A percentile compares a stretch with the other conserved stretches of the same genome.
phyloP scores from a whole-genome alignment of 2,797 vertebrate species.

The Ibycter americanus region DNA sequence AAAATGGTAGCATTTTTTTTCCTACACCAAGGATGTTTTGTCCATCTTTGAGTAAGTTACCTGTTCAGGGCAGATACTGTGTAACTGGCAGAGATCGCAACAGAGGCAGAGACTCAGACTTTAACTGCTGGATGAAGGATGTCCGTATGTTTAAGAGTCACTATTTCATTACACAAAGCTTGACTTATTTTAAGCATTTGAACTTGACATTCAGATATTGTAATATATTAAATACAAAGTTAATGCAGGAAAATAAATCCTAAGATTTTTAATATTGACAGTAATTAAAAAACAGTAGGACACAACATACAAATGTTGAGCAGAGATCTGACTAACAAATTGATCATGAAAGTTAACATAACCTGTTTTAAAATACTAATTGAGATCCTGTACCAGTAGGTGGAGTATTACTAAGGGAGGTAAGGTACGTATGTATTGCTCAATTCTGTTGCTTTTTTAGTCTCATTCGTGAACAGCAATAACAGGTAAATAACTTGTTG shows the following conservation, averaged over 20 bases:
- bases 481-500: background rate
- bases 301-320: background rate
- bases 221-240: background rate
- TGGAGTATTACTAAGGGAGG: constrained; percentile 3
- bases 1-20: background rate
- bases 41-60: background rate
- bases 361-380: background rate
- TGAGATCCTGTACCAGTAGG: constrained; percentile 6
- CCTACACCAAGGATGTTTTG: background rate
- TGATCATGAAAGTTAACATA: background rate
- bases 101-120: background rate
- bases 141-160: background rate
- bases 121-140: background rate
- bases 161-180: background rate
- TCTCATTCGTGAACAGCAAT: background rate
- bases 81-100: background rate
- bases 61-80: background rate
- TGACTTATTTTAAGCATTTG: background rate
- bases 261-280: background rate
- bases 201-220: background rate
- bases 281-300: background rate
- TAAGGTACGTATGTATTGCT: background rate
- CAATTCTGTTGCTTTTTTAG: background rate
- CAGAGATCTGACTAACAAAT: background rate
- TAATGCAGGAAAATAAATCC: background rate